Evolutionary conservation across 2,888 invertebrate genomes (phyloP).

Genomic region (Tricholauxania praeusta): DNA sequence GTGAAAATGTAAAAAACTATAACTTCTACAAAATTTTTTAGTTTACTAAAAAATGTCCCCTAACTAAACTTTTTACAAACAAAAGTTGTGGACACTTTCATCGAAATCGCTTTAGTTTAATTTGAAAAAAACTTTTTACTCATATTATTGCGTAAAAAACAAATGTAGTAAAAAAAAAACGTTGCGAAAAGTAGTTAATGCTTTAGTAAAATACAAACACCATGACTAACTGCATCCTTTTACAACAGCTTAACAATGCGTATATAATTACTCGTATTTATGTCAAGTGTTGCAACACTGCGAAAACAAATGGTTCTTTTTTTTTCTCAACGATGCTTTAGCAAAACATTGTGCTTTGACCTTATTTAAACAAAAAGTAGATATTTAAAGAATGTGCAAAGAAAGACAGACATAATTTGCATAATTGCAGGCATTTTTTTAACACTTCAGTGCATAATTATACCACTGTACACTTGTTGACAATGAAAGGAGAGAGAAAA

Average conservation of each 20-base stretch:
- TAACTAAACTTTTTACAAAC: slow-evolving; percentile 25
- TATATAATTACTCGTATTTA: not conserved
- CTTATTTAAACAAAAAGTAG: too few species aligned
- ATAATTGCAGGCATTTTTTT: too few species aligned
- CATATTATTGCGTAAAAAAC: not conserved
- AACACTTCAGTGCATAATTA: too few species aligned
- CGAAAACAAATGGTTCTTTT: too few species aligned
- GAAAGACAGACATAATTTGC: too few species aligned
- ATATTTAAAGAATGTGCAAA: too few species aligned
- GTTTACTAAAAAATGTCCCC: slow-evolving; percentile 28
- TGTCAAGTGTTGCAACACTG: too few species aligned
- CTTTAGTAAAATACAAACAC: not conserved
- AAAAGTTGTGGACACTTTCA: slow-evolving; percentile 31
- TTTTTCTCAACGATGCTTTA: too few species aligned
- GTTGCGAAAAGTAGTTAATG: not conserved
- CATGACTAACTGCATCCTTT: slow-evolving; percentile 28
- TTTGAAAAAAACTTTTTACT: not conserved
- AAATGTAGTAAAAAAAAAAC: not conserved
- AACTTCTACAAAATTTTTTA: slow-evolving; percentile 1
- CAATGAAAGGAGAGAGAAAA: too few species aligned
- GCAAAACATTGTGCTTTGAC: too few species aligned
- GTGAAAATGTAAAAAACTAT: not conserved
- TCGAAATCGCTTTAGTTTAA: slow-evolving; percentile 53
- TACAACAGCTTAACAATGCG: slow-evolving; percentile 5
- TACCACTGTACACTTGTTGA: too few species aligned